These are phyloP conservation scores for Choristoneura fumiferana DNA, from an alignment of 1,140 invertebrate species.

Conservation along the genomic window DNA sequence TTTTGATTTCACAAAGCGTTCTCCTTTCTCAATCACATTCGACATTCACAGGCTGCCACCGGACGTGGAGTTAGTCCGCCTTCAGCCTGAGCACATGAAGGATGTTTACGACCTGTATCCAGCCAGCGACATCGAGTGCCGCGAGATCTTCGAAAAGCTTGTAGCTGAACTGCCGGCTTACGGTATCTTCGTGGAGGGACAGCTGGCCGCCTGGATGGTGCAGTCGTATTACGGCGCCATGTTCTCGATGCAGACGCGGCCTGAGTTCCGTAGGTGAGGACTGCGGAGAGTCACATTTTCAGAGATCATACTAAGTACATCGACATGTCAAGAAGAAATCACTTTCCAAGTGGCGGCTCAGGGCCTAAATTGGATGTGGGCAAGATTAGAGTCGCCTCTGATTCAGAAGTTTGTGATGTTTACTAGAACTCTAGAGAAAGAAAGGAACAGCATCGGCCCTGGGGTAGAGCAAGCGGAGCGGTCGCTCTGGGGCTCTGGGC, in stretches of 20 bases:
- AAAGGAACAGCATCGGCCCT: too few species aligned
- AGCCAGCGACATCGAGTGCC: slow-evolving; percentile 90
- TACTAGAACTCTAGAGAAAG: too few species aligned
- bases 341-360: too few species aligned
- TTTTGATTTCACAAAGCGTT: background rate
- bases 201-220: slow-evolving; percentile 90
- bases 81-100: slow-evolving; percentile 86
- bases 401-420: too few species aligned
- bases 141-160: slow-evolving; percentile 88
- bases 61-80: slow-evolving; percentile 84
- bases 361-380: too few species aligned
- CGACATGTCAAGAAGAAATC: too few species aligned
- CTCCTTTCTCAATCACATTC: slow-evolving; percentile 4
- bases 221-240: slow-evolving; percentile 93
- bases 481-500: too few species aligned
- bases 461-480: too few species aligned
- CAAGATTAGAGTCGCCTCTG: too few species aligned
- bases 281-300: too few species aligned
- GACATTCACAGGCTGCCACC: slow-evolving; percentile 77
- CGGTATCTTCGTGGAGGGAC: slow-evolving; percentile 86
- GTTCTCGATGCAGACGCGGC: slow-evolving; percentile 94
- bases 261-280: slow-evolving; percentile 81
- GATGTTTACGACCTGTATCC: slow-evolving; percentile 91
- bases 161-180: slow-evolving; percentile 86
- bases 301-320: too few species aligned